These are phyloP conservation scores for Cerceris ruficornis DNA, from an alignment of 2,888 invertebrate genomes.

Conservation along the genomic window DNA sequence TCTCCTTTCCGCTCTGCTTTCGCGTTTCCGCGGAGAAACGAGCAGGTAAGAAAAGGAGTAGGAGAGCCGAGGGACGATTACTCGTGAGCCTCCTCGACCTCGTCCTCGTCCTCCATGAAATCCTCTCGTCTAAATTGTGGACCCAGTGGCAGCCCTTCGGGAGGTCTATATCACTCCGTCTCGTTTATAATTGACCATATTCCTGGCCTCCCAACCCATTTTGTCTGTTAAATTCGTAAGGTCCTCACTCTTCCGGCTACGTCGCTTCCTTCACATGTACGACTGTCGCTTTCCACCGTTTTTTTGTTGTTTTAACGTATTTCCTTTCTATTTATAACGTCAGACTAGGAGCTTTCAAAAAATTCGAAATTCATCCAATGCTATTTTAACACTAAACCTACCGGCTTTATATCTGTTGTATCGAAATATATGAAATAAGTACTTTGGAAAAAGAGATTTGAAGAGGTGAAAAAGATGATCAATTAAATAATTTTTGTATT, in stretches of 20 bases:
- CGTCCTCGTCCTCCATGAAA: slow-evolving; percentile 40
- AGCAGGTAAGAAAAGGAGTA: slow-evolving; percentile 27
- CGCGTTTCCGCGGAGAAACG: slow-evolving; percentile 12
- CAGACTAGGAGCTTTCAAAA: not conserved
- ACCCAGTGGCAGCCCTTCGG: slow-evolving; percentile 33
- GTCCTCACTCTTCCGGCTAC: not conserved
- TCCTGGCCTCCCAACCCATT: slow-evolving; percentile 13
- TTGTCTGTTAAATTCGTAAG: slow-evolving; percentile 40
- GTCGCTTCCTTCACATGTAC: not conserved
- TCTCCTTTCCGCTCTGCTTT: not conserved
- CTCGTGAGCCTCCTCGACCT: slow-evolving; percentile 34
- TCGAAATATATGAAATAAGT: too few species aligned
- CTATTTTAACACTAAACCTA: too few species aligned
- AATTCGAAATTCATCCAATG: too few species aligned
- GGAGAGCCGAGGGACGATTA: slow-evolving; percentile 40
- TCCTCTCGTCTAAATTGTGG: slow-evolving; percentile 51
- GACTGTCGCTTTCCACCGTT: not conserved
- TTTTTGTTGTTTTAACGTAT: not conserved
- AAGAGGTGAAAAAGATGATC: too few species aligned
- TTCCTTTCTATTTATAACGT: not conserved
- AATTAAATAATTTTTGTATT: too few species aligned
- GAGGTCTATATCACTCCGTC: slow-evolving; percentile 44
- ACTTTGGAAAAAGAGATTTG: too few species aligned
- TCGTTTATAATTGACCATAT: slow-evolving; percentile 56
- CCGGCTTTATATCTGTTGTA: too few species aligned